phyloP scores from a whole-genome alignment of 2,797 vertebrate genomes.

The Eidolon dupreanum region DNA sequence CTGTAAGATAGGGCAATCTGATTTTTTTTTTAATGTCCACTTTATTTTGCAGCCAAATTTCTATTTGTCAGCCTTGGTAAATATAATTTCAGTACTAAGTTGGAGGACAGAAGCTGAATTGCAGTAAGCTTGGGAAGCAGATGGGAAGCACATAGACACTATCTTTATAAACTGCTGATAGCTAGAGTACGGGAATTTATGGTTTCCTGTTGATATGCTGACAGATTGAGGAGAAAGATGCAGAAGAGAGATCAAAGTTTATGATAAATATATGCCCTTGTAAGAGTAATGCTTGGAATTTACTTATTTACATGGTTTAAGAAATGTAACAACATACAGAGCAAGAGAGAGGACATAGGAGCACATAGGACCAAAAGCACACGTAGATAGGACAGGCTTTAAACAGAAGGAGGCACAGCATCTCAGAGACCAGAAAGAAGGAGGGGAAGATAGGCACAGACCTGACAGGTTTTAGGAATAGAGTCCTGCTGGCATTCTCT shows the following conservation, averaged over 20 bases:
- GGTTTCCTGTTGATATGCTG: not conserved
- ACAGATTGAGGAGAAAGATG: not conserved
- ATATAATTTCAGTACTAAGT: too few species aligned
- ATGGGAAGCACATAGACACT: too few species aligned
- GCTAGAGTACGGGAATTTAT: not conserved
- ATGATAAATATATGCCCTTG: too few species aligned
- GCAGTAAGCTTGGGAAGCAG: not conserved
- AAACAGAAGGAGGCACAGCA: not conserved
- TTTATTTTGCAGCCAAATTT: not conserved
- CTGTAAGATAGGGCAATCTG: not conserved
- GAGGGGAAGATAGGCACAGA: not conserved
- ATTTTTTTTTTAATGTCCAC: too few species aligned
- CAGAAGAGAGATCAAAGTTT: not conserved
- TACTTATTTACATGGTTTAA: too few species aligned
- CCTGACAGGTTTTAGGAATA: not conserved
- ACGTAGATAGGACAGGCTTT: not conserved
- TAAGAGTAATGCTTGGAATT: too few species aligned
- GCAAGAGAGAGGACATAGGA: not conserved
- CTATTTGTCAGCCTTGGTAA: not conserved
- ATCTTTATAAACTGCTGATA: not conserved
- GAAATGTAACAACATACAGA: not conserved
- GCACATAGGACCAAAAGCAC: not conserved
- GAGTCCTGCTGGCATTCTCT: not conserved
- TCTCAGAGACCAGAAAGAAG: not conserved
- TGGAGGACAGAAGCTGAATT: not conserved